These are phyloP conservation scores for Halcyon chelicuti DNA, from an alignment of 2,797 vertebrate genomes.

Conservation along the genomic window DNA sequence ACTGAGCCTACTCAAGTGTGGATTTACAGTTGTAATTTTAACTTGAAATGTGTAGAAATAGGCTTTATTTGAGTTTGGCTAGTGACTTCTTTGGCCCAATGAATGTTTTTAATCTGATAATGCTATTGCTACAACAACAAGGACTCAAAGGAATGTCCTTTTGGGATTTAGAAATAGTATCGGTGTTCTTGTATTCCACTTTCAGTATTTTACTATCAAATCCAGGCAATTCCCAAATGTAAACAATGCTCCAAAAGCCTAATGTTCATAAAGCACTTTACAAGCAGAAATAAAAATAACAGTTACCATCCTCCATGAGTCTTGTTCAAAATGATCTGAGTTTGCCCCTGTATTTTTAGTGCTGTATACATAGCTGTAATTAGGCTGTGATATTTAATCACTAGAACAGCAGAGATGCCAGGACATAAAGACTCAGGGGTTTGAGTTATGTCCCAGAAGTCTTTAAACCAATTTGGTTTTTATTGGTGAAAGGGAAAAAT, in stretches of 20 bases:
- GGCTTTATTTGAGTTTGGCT: background rate
- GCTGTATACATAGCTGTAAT: background rate
- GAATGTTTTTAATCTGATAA: background rate
- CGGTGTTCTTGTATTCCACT: background rate
- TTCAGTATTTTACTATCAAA: background rate
- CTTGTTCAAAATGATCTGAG: background rate
- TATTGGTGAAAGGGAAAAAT: background rate
- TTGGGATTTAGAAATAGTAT: background rate
- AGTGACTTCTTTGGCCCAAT: rapidly evolving
- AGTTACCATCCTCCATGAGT: background rate
- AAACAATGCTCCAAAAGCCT: background rate
- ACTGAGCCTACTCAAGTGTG: background rate
- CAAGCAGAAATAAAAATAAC: background rate
- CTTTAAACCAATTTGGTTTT: background rate
- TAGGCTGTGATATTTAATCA: background rate
- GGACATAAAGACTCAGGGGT: background rate
- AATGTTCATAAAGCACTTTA: background rate
- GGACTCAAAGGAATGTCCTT: background rate
- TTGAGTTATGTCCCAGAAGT: background rate
- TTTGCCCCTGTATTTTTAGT: background rate
- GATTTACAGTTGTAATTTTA: background rate
- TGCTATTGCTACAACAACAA: background rate
- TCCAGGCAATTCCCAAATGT: background rate
- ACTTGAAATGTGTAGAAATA: background rate
- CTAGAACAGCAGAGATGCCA: background rate